These are phyloP conservation scores for Dryobotodes eremita DNA, from an alignment of 2,888 invertebrate species.

Conservation along the genomic window DNA sequence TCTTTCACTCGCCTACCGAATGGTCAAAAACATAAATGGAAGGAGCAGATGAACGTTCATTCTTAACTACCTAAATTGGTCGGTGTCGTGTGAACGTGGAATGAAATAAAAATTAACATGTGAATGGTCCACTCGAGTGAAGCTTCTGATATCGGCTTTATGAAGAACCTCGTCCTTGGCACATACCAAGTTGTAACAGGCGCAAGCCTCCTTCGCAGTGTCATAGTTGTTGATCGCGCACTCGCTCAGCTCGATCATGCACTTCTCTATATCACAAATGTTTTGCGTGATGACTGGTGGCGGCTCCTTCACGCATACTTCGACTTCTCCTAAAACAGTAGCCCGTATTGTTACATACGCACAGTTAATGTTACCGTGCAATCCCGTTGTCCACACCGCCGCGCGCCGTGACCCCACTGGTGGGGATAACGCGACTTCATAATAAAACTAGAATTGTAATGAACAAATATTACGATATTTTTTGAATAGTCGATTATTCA, in stretches of 20 bases:
- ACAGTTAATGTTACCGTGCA: background rate
- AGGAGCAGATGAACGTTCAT: too few relatives aligned
- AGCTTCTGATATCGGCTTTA: too few relatives aligned
- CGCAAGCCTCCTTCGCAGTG: slow-evolving; percentile 79
- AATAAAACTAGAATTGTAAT: too few relatives aligned
- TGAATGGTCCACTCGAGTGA: background rate
- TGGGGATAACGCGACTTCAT: background rate
- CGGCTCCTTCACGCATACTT: slow-evolving; percentile 64
- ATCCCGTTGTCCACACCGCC: background rate
- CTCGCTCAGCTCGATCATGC: slow-evolving; percentile 75
- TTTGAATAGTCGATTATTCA: background rate
- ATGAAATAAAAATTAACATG: background rate
- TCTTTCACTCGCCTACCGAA: too few relatives aligned
- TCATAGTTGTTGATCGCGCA: slow-evolving; percentile 73
- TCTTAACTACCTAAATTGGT: background rate
- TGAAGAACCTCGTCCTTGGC: background rate
- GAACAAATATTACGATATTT: too few relatives aligned
- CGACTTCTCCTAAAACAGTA: slow-evolving; percentile 37
- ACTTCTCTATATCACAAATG: slow-evolving; percentile 81
- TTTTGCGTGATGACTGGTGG: slow-evolving; percentile 73
- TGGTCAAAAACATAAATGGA: too few relatives aligned
- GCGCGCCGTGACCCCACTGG: background rate
- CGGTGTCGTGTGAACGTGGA: background rate
- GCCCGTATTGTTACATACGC: background rate
- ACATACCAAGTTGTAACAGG: slow-evolving; percentile 79